Evolutionary conservation across 2,797 vertebrate species (phyloP), one percentile per base, ranked within the genome.

Genomic region (Galagoides demidoff): DNA sequence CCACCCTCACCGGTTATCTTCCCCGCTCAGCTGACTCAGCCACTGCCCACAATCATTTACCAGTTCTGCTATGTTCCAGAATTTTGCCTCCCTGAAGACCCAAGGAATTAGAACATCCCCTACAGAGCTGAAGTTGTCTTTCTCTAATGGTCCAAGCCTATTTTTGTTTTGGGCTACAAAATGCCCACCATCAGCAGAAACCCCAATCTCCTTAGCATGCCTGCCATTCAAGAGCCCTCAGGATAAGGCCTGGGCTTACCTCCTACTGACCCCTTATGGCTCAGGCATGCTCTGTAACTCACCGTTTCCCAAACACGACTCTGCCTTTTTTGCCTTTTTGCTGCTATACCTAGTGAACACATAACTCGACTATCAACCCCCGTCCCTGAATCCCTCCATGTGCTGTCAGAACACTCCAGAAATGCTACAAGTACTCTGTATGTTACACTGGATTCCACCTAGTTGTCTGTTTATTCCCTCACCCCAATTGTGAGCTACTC

Each of bases 21-120:
- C 57, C 23, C 79, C 63, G 49, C 59, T 82, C 63, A 1, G 84
- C 71, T 61, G 83, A 92, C 89, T 86, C 57, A 76, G 81, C 64
- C 57, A 10, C 57, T 2, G 45, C 76, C 73, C 61, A n/a, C 25
- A 0, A 11, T 25, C 55, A 39, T 31, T 55, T 20, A 49, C 20
- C 27, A 27, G 74, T n/a, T 77, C 52, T 34, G 39, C 22, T 45
- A 1, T 5, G 23, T 6, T 71, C 68, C 37, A 71, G 49, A 73
- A 57, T 83, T 57, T 19, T 73, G 70, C 23, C 43, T 95, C 86
- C 34, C 20, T 19, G 39, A 89, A 83, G 76, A 88, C 45, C 2
- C n/a, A 25, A 29, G 83, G n/a, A 89, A 66, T 59, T 9, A 13
- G 17, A 59, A 52, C 6, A 12, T 73, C 57, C 39, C 49, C 79